Evolutionary conservation across 1,140 invertebrate genomes (phyloP), one percentile per base, ranked within the genome.

Genomic region (Papilio polytes): DNA sequence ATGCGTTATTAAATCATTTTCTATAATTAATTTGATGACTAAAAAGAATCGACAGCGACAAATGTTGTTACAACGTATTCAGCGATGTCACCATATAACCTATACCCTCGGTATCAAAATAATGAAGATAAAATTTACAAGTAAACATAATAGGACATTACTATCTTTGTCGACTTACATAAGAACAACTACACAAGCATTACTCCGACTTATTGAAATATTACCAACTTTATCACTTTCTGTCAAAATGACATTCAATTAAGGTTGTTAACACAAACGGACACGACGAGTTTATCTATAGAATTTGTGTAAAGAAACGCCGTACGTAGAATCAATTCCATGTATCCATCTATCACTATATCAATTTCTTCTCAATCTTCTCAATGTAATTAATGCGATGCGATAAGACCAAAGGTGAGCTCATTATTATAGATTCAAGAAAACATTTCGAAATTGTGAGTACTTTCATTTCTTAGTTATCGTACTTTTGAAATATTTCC

Each of bases 401-500:
- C 26, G 76, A 78, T 78, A 78, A 15, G 13, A 15, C 76, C 22
- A 13, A 26, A 78, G 76, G 20, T 59, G 63, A 59, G 76, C 15
- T 51, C 41, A 9, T 46, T 36, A 78, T 78, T 78, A 78, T 44
- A 22, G 31, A 63, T 78, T 20, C 53, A 63, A 78, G 77, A 66
- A 78, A 56, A 31, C 53, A 70, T 78, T 78, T 41, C 36, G 77
- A 18, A 26, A 46, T 51, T 44, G 46, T 12, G n/a, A 31, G 44
- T 76, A 46, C 22, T 53, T 26, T 76, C 10, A 76, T 76, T 48
- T 76, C 46, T 51, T 56, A 2, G 20, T 20, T 66, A 36, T 18
- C 56, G 26, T 81, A 72, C 48, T 78, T 80, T 59, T 85, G 63
- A 85, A 88, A 87, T 82, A 89, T 88, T 91, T 87, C 86, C 89